A percentile compares a stretch with the other conserved stretches of the same genome.
These are phyloP conservation scores for Pelodytes ibericus DNA, from an alignment of 2,797 vertebrate species.

Conservation along the genomic window DNA sequence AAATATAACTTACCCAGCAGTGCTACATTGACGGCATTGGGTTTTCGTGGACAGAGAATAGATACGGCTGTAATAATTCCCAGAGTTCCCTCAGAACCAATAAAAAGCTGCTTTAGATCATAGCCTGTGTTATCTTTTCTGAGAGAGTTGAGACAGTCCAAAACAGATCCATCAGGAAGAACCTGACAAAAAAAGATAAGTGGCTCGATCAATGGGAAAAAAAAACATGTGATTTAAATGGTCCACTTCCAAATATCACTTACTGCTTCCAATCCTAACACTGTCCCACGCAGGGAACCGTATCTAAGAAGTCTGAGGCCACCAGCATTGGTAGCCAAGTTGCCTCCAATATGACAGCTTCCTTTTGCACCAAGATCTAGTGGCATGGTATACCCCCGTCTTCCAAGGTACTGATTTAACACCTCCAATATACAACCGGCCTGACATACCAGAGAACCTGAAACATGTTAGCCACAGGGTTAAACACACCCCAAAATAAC, in stretches of 20 bases:
- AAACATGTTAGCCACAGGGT: not conserved
- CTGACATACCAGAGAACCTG: slow-evolving; percentile 91
- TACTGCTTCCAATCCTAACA: slow-evolving; percentile 93
- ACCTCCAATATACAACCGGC: slow-evolving; percentile 90
- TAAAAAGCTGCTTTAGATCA: slow-evolving; percentile 96
- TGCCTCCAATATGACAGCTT: slow-evolving; percentile 95
- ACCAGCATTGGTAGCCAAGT: slow-evolving; percentile 92
- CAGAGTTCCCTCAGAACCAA: slow-evolving; percentile 93
- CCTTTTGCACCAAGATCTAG: slow-evolving; percentile 94
- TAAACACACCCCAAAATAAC: not conserved
- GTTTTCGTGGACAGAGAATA: slow-evolving; percentile 87
- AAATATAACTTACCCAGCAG: slow-evolving; percentile 81
- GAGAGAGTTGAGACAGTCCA: slow-evolving; percentile 85
- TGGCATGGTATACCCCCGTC: slow-evolving; percentile 85
- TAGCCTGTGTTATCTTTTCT: slow-evolving; percentile 97
- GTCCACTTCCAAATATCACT: slow-evolving; percentile 57
- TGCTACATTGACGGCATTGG: slow-evolving; percentile 85
- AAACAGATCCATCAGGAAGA: slow-evolving; percentile 82
- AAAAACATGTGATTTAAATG: not conserved
- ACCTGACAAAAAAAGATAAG: slow-evolving; percentile 71
- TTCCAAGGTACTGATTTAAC: slow-evolving; percentile 80
- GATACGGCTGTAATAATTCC: slow-evolving; percentile 91
- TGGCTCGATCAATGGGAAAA: not conserved
- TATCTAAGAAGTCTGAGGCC: slow-evolving; percentile 90
- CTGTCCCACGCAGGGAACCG: slow-evolving; percentile 87